Conservation (phyloP, 1,140 invertebrate species). For the Nylanderia fulva region DNA sequence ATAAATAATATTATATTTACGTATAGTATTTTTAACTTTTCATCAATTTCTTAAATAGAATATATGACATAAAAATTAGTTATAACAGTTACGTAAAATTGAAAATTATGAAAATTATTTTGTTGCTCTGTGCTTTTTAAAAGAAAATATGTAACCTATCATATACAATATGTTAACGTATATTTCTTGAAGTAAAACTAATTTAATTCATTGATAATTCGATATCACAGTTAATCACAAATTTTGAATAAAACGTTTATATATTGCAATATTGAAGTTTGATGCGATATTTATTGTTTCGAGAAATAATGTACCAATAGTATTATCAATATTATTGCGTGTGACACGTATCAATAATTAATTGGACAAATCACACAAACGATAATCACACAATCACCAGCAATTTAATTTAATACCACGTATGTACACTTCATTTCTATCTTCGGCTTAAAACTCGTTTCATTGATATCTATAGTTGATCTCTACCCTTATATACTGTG, state of each 20-base stretch:
- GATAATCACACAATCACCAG: background rate
- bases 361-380: too few relatives aligned
- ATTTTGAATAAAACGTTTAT: background rate
- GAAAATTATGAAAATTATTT: too few relatives aligned
- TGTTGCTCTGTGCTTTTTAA: too few relatives aligned
- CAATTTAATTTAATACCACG: conserved; percentile 3
- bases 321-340: background rate
- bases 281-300: background rate
- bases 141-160: too few relatives aligned
- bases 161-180: background rate
- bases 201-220: conserved; percentile 18
- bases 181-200: background rate
- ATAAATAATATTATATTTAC: too few relatives aligned
- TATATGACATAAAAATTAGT: too few relatives aligned
- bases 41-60: too few relatives aligned
- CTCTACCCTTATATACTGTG: background rate
- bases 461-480: background rate
- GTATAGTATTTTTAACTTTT: background rate
- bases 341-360: background rate
- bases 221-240: background rate
- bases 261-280: background rate
- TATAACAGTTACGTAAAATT: too few relatives aligned
- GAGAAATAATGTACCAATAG: background rate
- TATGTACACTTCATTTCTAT: background rate
- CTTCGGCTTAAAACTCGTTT: background rate